A percentile compares a stretch with the other conserved stretches of the same genome.
Conservation (phyloP, 1,140 invertebrate species). For the Sinonovacula constricta region DNA sequence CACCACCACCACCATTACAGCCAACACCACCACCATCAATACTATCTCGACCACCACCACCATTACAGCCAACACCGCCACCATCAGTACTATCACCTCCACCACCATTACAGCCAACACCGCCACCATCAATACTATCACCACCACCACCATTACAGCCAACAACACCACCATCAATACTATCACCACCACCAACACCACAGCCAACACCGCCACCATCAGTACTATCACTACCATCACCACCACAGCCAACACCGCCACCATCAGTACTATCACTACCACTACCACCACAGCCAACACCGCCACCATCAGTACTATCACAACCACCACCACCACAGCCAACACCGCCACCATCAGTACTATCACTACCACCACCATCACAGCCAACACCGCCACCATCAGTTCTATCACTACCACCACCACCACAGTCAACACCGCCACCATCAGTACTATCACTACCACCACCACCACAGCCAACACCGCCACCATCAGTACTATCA, state of each 20-base stretch:
- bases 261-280: background rate
- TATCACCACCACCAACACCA: too few species aligned
- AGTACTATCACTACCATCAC: background rate
- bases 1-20: too few species aligned
- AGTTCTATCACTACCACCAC: background rate
- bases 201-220: background rate
- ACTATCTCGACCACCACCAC: too few species aligned
- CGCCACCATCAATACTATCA: too few species aligned
- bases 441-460: background rate
- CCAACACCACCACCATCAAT: too few species aligned
- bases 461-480: background rate
- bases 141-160: too few species aligned
- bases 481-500: background rate
- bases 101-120: too few species aligned
- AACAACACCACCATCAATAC: too few species aligned
- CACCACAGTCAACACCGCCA: background rate
- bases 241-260: background rate
- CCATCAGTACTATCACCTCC: too few species aligned
- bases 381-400: background rate
- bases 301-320: background rate
- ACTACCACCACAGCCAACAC: background rate
- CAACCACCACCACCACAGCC: background rate
- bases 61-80: too few species aligned
- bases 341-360: background rate
- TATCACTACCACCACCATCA: background rate